Evolutionary conservation across 2,113 vertebrate genomes (phyloP).

Genomic region (Catagonus wagneri): DNA sequence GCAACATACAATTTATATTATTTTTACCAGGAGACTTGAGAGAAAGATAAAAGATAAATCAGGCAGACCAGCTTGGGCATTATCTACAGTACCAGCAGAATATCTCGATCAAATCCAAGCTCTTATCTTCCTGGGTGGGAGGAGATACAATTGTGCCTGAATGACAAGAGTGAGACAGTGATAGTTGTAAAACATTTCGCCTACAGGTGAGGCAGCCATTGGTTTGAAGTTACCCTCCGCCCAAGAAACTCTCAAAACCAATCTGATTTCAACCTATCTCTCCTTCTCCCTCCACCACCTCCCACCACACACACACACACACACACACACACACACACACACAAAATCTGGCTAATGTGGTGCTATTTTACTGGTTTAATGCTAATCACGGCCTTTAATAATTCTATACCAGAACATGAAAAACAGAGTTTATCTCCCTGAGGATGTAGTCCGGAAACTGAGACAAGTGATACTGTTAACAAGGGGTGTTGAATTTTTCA

Average conservation of each 20-base stretch:
- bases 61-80: background rate
- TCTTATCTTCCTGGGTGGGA: background rate
- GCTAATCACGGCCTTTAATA: background rate
- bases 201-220: background rate
- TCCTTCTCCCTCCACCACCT: background rate
- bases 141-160: background rate
- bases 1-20: conserved; percentile 7
- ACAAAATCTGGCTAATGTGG: background rate
- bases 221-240: background rate
- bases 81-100: background rate
- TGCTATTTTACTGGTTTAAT: background rate
- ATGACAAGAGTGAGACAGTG: background rate
- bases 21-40: background rate
- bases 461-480: background rate
- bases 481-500: background rate
- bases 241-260: background rate
- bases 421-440: background rate
- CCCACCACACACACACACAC: background rate
- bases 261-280: background rate
- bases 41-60: conserved; percentile 33
- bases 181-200: background rate
- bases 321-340: background rate
- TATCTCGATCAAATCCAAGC: background rate
- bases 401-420: background rate
- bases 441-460: background rate